A percentile compares a stretch with the other conserved stretches of the same genome.
Evolutionary conservation across 2,113 vertebrate species (phyloP).

Genomic region (Stegostoma tigrinum): DNA sequence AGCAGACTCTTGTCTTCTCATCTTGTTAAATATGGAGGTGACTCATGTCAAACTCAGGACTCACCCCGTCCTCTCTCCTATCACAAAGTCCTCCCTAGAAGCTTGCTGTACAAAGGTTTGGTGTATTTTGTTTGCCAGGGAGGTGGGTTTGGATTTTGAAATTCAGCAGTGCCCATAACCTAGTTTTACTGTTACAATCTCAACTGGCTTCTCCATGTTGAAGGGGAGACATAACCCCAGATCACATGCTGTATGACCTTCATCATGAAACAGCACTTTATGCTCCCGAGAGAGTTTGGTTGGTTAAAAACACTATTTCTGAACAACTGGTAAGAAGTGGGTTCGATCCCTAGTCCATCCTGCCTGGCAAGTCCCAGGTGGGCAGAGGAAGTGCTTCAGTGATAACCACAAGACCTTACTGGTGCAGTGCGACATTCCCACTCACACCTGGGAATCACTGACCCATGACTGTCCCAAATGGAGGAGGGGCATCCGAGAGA

Average conservation of each 20-base stretch:
- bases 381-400: too few species aligned
- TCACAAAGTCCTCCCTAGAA: neutral
- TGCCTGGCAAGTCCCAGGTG: too few species aligned
- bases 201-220: neutral
- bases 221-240: too few species aligned
- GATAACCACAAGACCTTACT: too few species aligned
- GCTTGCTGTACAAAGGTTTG: neutral
- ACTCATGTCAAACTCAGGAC: neutral
- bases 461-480: too few species aligned
- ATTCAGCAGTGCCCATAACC: neutral
- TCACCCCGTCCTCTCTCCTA: too few species aligned
- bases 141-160: neutral
- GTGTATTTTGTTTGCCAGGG: neutral
- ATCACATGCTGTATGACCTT: neutral
- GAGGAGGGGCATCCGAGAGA: too few species aligned
- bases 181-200: neutral
- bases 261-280: neutral
- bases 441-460: too few species aligned
- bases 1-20: neutral
- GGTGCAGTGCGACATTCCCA: too few species aligned
- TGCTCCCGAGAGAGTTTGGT: neutral
- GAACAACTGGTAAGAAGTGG: neutral
- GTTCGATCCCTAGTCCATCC: neutral
- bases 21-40: neutral
- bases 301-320: neutral